Conservation (phyloP, 2,888 invertebrate genomes). For the Tetragnatha montana region DNA sequence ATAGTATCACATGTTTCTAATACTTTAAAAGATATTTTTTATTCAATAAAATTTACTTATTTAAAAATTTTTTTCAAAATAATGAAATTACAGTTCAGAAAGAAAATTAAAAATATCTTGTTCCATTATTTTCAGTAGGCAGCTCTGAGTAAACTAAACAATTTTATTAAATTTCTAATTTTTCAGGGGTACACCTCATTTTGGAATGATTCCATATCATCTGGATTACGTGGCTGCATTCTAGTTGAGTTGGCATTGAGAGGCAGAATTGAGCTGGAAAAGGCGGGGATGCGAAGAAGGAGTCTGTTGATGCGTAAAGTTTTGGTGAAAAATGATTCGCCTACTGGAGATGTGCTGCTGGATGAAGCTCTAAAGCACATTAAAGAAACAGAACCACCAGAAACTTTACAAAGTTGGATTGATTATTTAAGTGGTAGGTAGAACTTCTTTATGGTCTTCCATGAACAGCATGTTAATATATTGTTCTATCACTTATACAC, state of each 20-base stretch:
- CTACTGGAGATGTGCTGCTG: constrained; percentile 97
- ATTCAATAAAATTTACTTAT: too few species aligned
- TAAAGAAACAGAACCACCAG: constrained; percentile 97
- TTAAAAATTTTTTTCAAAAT: too few species aligned
- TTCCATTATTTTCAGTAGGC: too few species aligned
- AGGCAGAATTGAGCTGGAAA: constrained; percentile 96
- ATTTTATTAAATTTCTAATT: constrained; percentile 72
- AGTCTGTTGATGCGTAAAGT: constrained; percentile 82
- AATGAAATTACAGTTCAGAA: too few species aligned
- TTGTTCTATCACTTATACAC: too few species aligned
- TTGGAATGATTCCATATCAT: constrained; percentile 99
- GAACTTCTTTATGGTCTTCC: too few species aligned
- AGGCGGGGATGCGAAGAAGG: constrained; percentile 96
- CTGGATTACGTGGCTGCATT: constrained; percentile 98
- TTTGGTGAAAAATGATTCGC: constrained; percentile 88
- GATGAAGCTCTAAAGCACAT: constrained; percentile 94
- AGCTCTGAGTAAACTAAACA: background rate
- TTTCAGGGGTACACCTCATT: constrained; percentile 97
- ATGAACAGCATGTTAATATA: too few species aligned
- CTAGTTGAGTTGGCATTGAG: constrained; percentile 96
- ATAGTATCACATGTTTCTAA: too few species aligned
- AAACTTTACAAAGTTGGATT: constrained; percentile 99
- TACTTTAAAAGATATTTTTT: too few species aligned
- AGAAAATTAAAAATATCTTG: too few species aligned
- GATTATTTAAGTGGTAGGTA: constrained; percentile 96